These are phyloP conservation scores for Anneissia japonica DNA, from an alignment of 35 echinoderm and acorn worm species.

Conservation along the genomic window DNA sequence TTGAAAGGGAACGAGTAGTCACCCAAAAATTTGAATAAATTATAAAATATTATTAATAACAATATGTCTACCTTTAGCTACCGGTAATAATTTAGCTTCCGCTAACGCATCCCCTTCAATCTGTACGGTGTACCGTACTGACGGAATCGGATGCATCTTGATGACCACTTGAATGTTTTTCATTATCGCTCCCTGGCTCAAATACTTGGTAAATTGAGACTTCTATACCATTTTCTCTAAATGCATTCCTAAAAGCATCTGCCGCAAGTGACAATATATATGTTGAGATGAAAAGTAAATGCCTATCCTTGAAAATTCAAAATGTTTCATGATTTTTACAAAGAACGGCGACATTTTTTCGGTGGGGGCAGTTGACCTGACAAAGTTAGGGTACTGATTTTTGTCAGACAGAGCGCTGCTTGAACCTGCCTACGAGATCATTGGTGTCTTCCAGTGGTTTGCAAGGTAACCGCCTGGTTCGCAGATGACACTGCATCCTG, in stretches of 20 bases:
- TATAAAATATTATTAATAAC: no score
- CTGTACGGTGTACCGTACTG: background rate
- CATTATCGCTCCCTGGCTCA: background rate
- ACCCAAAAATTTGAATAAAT: no score
- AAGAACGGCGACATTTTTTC: background rate
- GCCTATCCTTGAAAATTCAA: background rate
- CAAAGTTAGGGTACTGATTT: background rate
- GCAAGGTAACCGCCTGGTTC: background rate
- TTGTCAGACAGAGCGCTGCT: constrained; percentile 13
- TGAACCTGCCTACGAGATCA: constrained; percentile 3
- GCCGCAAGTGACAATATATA: background rate
- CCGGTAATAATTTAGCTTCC: background rate
- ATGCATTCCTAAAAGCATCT: background rate
- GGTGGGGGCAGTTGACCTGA: background rate
- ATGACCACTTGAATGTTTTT: background rate
- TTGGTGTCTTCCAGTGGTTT: constrained; percentile 1
- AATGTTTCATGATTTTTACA: background rate
- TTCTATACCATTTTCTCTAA: background rate
- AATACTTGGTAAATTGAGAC: constrained; percentile 4
- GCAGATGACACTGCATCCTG: constrained; percentile 3
- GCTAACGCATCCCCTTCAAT: background rate
- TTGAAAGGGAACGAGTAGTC: no score
- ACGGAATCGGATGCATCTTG: background rate
- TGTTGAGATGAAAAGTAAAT: background rate
- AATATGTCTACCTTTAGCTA: background rate